phyloP scores from a whole-genome alignment of 2,797 vertebrate species.

The Myiotriccus ornatus region DNA sequence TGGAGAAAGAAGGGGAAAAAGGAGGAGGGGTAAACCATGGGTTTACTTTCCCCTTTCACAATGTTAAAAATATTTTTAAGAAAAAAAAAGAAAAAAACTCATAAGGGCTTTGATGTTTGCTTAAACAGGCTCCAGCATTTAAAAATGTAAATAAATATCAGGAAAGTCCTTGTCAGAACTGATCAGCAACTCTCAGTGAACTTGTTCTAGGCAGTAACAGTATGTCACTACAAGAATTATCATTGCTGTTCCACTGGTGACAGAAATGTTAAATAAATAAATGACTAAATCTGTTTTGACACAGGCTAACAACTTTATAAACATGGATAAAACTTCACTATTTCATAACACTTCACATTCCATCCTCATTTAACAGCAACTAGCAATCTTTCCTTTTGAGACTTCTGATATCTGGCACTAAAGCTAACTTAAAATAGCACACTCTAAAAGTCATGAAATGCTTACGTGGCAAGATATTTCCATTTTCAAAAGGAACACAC shows the following conservation, averaged over 20 bases:
- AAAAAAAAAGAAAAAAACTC: not conserved
- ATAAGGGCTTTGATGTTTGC: not conserved
- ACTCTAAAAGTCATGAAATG: not conserved
- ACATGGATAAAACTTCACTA: not conserved
- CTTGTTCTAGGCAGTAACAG: not conserved
- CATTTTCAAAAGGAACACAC: not conserved
- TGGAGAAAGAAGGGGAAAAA: not conserved
- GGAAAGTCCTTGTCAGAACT: not conserved
- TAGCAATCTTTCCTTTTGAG: not conserved
- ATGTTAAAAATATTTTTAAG: not conserved
- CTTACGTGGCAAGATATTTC: not conserved
- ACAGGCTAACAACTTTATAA: not conserved
- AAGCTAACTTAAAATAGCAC: not conserved
- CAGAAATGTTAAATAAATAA: not conserved
- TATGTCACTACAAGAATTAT: not conserved
- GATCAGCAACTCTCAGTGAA: not conserved
- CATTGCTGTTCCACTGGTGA: not conserved
- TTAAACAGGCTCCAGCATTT: not conserved
- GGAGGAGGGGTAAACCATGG: not conserved
- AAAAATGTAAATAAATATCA: not conserved
- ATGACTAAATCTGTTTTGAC: not conserved
- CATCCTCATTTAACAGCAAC: not conserved
- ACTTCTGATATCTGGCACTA: not conserved
- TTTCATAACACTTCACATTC: not conserved
- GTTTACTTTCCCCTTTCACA: not conserved